Percentiles rank a stretch among this genome's conserved stretches.
phyloP scores from a whole-genome alignment of 35 echinoderm and acorn worm species.

The Apostichopus parvimensis region DNA sequence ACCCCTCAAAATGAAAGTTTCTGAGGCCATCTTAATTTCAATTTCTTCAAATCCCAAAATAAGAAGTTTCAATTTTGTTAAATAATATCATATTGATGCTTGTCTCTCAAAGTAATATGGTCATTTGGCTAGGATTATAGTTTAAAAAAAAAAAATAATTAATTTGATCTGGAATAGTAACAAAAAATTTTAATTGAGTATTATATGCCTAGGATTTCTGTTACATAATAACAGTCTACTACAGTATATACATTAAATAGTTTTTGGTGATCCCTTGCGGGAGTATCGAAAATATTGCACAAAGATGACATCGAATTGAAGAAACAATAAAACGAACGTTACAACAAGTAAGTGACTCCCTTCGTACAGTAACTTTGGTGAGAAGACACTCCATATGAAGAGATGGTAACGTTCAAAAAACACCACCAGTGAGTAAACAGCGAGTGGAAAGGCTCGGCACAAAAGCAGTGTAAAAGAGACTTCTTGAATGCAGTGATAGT shows the following conservation, averaged over 20 bases:
- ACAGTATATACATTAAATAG: neutral
- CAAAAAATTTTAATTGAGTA: too few species aligned
- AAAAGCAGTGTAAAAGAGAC: conserved; percentile 69
- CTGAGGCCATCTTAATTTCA: too few species aligned
- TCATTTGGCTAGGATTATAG: too few species aligned
- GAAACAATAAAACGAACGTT: conserved; percentile 11
- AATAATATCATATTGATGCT: too few species aligned
- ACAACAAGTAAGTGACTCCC: conserved; percentile 53
- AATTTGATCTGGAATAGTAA: too few species aligned
- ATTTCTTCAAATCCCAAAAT: too few species aligned
- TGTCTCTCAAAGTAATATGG: too few species aligned
- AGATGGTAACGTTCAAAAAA: conserved; percentile 90
- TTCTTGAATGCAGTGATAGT: conserved; percentile 62
- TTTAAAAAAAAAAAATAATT: too few species aligned
- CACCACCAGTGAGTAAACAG: conserved; percentile 83
- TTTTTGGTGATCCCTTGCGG: conserved; percentile 24
- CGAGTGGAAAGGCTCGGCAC: conserved; percentile 80
- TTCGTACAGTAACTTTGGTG: conserved; percentile 88
- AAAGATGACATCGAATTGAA: conserved; percentile 30
- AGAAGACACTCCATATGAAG: conserved; percentile 95
- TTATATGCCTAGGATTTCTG: too few species aligned
- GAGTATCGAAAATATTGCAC: conserved; percentile 48
- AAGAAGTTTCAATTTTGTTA: too few species aligned
- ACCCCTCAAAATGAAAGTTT: too few species aligned
- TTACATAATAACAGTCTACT: too few species aligned